A percentile compares a stretch with the other conserved stretches of the same genome.
phyloP scores from a whole-genome alignment of 37 sponge, comb jelly and placozoan species.

The Mnemiopsis leidyi region DNA sequence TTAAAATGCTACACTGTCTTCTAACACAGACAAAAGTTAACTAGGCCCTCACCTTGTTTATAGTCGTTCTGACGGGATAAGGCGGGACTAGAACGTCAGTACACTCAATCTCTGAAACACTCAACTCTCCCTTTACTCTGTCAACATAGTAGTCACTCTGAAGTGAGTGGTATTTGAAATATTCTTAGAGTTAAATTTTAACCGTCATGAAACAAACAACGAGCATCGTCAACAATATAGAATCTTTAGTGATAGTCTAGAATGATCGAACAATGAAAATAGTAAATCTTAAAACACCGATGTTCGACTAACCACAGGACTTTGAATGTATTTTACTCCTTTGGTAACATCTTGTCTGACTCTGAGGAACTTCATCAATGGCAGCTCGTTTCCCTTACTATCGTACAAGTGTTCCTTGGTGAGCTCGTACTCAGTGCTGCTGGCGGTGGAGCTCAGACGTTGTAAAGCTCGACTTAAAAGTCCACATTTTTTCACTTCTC shows the following conservation, averaged over 20 bases:
- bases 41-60: constrained; percentile 14
- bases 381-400: constrained; percentile 25
- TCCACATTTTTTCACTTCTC: background rate
- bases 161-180: background rate
- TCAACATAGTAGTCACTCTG: constrained; percentile 46
- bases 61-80: background rate
- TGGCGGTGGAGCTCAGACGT: background rate
- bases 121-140: background rate
- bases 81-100: constrained; percentile 26
- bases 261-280: too few relatives aligned
- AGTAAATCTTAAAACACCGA: too few relatives aligned
- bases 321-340: background rate
- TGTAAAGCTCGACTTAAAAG: background rate
- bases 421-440: background rate
- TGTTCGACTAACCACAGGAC: constrained; percentile 8
- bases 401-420: constrained; percentile 26
- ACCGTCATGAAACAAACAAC: too few relatives aligned
- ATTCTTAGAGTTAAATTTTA: too few relatives aligned
- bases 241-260: too few relatives aligned
- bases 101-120: background rate
- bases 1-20: too few relatives aligned
- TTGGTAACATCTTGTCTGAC: background rate
- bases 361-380: background rate
- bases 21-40: too few relatives aligned
- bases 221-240: too few relatives aligned